A percentile compares a stretch with the other conserved stretches of the same genome.
Evolutionary conservation across 2,888 invertebrate species (phyloP).

Genomic region (Chrysina gloriosa): DNA sequence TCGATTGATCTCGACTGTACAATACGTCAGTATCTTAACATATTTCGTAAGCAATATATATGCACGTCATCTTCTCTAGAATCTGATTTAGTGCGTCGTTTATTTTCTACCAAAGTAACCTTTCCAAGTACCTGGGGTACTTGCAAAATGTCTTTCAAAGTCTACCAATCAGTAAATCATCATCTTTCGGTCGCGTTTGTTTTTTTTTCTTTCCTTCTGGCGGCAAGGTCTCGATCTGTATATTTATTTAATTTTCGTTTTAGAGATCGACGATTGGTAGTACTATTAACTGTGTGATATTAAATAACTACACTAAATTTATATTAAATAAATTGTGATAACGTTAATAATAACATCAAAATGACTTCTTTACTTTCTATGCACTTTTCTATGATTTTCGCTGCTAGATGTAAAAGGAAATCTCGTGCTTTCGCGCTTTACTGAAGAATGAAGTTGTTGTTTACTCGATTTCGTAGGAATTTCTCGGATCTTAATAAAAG

Average conservation of each 20-base stretch:
- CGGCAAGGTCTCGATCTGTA: too few species aligned
- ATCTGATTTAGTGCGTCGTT: constrained; percentile 4
- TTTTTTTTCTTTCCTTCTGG: neutral
- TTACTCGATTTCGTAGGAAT: neutral
- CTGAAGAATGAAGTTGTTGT: neutral
- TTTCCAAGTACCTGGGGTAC: constrained; percentile 15
- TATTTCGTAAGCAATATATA: constrained; percentile 14
- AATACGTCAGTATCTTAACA: neutral
- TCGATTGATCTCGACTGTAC: neutral
- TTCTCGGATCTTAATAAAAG: neutral
- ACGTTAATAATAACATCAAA: constrained; percentile 23
- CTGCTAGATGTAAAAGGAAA: neutral
- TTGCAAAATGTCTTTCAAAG: constrained; percentile 23
- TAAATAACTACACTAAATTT: constrained; percentile 33
- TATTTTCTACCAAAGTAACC: constrained; percentile 12
- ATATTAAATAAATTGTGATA: constrained; percentile 34
- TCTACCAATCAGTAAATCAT: constrained; percentile 16
- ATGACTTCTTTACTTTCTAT: constrained; percentile 13
- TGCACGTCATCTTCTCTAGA: constrained; percentile 12
- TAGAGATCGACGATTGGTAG: constrained; percentile 19
- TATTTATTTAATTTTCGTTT: neutral
- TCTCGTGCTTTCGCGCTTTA: neutral
- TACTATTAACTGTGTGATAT: constrained; percentile 24
- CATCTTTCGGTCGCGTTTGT: neutral
- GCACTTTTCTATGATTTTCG: constrained; percentile 5